A percentile compares a stretch with the other conserved stretches of the same genome.
These are phyloP conservation scores for Mellivora capensis DNA, from an alignment of 2,113 vertebrate genomes.

Conservation along the genomic window DNA sequence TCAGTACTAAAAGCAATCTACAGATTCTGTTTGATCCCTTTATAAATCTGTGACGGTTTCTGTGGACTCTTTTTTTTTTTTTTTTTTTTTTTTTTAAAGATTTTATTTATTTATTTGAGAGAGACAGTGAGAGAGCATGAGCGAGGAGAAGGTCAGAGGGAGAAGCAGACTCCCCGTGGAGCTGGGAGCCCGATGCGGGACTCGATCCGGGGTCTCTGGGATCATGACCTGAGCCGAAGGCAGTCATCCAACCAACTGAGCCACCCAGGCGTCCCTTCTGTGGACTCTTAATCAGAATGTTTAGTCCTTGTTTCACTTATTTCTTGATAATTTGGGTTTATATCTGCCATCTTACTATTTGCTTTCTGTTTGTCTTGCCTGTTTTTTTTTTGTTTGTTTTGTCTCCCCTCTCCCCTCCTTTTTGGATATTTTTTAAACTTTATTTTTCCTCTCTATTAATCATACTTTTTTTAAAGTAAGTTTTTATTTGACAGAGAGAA, in stretches of 20 bases:
- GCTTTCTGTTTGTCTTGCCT: background rate
- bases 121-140: too few species aligned
- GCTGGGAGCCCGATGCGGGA: too few species aligned
- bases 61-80: background rate
- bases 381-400: too few species aligned
- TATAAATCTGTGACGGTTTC: background rate
- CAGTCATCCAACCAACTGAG: too few species aligned
- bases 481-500: too few species aligned
- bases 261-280: background rate
- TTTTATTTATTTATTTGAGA: too few species aligned
- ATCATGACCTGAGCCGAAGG: too few species aligned
- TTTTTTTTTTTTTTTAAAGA: background rate
- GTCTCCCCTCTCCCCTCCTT: background rate
- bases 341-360: background rate
- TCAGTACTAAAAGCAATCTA: background rate
- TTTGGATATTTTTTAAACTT: background rate
- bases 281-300: background rate
- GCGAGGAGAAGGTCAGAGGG: too few species aligned
- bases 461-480: background rate
- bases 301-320: background rate
- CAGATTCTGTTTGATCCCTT: background rate
- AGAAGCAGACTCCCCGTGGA: too few species aligned
- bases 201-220: too few species aligned
- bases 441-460: background rate
- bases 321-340: background rate